phyloP scores from a whole-genome alignment of 2,888 invertebrate genomes.

The Acleris literana region DNA sequence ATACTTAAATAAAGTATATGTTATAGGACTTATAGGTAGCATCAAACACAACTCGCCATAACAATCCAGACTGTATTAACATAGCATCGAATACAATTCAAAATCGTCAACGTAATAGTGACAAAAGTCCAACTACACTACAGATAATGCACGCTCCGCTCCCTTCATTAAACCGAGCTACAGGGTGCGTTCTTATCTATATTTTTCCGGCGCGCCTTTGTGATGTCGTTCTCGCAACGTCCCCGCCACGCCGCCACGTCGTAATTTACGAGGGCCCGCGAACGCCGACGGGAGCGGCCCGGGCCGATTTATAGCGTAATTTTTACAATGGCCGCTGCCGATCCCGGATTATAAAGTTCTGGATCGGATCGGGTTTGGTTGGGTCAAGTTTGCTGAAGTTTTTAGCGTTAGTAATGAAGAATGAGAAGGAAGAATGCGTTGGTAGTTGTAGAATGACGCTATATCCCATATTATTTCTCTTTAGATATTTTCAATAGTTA shows the following conservation, averaged over 20 bases:
- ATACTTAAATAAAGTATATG: too few species aligned
- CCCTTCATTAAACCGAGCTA: conserved; percentile 8
- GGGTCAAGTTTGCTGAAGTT: background rate
- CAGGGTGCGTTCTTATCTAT: conserved; percentile 37
- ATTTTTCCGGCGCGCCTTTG: conserved; percentile 41
- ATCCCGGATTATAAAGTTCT: conserved; percentile 55
- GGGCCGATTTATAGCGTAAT: conserved; percentile 73
- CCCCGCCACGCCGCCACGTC: conserved; percentile 49
- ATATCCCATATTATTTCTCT: too few species aligned
- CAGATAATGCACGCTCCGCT: conserved; percentile 5
- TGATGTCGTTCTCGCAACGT: conserved; percentile 37
- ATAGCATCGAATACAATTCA: too few species aligned
- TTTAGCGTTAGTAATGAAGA: conserved; percentile 1
- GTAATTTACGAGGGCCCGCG: conserved; percentile 44
- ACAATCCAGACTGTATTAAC: too few species aligned
- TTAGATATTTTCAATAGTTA: too few species aligned
- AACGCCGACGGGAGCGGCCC: conserved; percentile 44
- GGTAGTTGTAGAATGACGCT: too few species aligned
- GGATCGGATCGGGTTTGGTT: conserved; percentile 36
- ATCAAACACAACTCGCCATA: too few species aligned
- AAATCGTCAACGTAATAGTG: too few species aligned
- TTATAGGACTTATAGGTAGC: too few species aligned
- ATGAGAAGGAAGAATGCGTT: background rate
- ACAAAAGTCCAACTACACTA: too few species aligned
- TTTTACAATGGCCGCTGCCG: conserved; percentile 70